Base-by-base conservation (phyloP, 2,113 vertebrate genomes). In the Otus sunia region DNA sequence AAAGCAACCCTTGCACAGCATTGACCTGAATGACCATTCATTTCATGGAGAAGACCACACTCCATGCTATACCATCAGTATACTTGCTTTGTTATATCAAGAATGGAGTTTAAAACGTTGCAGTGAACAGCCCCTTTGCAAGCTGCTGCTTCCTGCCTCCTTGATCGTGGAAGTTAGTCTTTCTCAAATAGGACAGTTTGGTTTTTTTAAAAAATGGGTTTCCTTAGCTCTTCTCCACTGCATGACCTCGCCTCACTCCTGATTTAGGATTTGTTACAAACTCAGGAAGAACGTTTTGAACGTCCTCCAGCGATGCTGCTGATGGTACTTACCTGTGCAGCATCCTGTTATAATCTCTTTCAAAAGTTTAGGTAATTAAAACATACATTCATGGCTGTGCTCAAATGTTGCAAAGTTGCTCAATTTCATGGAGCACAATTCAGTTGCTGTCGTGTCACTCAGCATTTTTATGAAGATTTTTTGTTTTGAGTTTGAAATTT, bases 371-470 rank as follows among this genome's bases (percentile, higher is more conserved):
- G 59, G 5, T 73, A 3, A 34, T 74, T 53, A 80, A 39, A 86
- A 19, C 5, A 0, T 16, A 4, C 1, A 0, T 39, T 74, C 14
- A 3, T 0, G 8, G 19, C 63, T n/a, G 16, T 45, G 59, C 25
- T 71, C 9, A 41, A 18, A 37, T 71, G 39, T 91, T 86, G 72
- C 9, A 9, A 27, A 59, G 36, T 56, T 86, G 36, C 45, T 80
- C 50, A 67, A 43, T 80, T 93, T 92, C 1, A 1, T 67, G 37
- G 47, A 49, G 55, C 13, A 5, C 5, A 17, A 26, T 56, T 73
- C 30, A 49, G 20, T 67, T 82, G 41, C 37, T 76, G 15, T 64
- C 59, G 32, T 0, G 0, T 55, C 1, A 0, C 45, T 63, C 5
- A 5, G 7, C 64, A 27, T 25, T 85, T 63, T 82, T 34, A 68